Base-by-base conservation (phyloP, 2,888 invertebrate species). In the Phymatocera aterrima region DNA sequence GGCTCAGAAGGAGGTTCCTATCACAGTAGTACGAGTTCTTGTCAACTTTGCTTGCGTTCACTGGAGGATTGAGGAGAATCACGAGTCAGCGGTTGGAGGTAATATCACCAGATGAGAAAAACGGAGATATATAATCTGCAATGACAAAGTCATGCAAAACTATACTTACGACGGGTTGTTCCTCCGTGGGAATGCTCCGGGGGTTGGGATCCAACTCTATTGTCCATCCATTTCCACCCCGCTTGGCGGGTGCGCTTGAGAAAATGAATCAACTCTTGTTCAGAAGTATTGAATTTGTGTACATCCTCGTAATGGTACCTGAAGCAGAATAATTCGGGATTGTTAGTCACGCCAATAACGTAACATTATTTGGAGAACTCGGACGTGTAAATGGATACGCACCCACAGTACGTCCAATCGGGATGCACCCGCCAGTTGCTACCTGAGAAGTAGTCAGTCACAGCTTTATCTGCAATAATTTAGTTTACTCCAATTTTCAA, bases 371-470 rank as follows among this genome's bases (percentile, higher is more conserved):
- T n/a, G n/a, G n/a, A n/a, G n/a, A n/a, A n/a, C n/a, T n/a, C 3
- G 31, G n/a, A 61, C 31, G 34, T n/a, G 12, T 28, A 5, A 34
- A 54, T 54, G 15, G 5, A 57, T 28, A 87, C 89, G 87, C 72
- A 90, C 91, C 89, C 89, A 90, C 90, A 90, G 80, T 90, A 90
- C 68, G 87, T 82, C 97, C 97, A 97, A 86, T 97, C 95, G 72
- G 97, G 97, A 91, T 97, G 97, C 70, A 97, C 94, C 89, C 94
- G 95, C 96, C 97, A 97, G 84, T 95, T 94, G 82, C 93, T 94
- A 82, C 95, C 95, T 85, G 92, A 92, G 90, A 95, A 94, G 90
- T 94, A 96, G 87, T 95, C 94, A 79, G 94, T 93, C 43, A 95
- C 93, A 78, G 94, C 93, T 86, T 89, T 89, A 61, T 90, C 92